A percentile compares a stretch with the other conserved stretches of the same genome.
These are phyloP conservation scores for Polyodon spathula DNA, from an alignment of 2,113 vertebrate genomes.

Conservation along the genomic window DNA sequence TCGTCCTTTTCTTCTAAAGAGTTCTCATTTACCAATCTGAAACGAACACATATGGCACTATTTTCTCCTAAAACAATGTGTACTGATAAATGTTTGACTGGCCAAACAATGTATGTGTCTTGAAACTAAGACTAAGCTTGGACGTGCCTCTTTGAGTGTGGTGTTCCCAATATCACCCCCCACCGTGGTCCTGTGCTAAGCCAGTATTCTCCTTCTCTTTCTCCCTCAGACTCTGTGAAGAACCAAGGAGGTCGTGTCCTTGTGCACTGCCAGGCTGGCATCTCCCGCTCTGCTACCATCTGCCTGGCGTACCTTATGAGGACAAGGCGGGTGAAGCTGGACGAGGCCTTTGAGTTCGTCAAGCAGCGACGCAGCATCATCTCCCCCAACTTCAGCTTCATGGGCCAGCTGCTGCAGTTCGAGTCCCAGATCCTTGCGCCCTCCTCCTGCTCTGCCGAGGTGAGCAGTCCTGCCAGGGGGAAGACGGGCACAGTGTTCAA, in stretches of 20 bases:
- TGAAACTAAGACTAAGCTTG: too few relatives aligned
- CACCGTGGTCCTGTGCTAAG: conserved; percentile 42
- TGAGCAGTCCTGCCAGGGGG: conserved; percentile 75
- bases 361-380: conserved; percentile 96
- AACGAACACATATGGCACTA: too few relatives aligned
- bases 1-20: conserved; percentile 17
- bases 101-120: too few relatives aligned
- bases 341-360: conserved; percentile 96
- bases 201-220: conserved; percentile 11
- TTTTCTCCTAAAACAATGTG: too few relatives aligned
- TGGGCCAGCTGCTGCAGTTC: conserved; percentile 95
- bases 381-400: conserved; percentile 98
- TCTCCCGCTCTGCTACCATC: conserved; percentile 94
- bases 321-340: conserved; percentile 91
- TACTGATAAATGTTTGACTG: too few relatives aligned
- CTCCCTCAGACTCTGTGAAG: conserved; percentile 76
- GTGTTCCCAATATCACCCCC: too few relatives aligned
- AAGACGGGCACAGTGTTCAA: conserved; percentile 80
- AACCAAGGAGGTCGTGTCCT: conserved; percentile 88
- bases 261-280: conserved; percentile 94
- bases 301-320: conserved; percentile 97
- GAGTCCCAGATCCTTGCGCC: conserved; percentile 92
- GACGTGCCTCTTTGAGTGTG: too few relatives aligned
- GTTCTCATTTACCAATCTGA: too few relatives aligned
- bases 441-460: conserved; percentile 82